Evolutionary conservation across 1,140 invertebrate genomes (phyloP).

Genomic region (Drosophila triauraria): DNA sequence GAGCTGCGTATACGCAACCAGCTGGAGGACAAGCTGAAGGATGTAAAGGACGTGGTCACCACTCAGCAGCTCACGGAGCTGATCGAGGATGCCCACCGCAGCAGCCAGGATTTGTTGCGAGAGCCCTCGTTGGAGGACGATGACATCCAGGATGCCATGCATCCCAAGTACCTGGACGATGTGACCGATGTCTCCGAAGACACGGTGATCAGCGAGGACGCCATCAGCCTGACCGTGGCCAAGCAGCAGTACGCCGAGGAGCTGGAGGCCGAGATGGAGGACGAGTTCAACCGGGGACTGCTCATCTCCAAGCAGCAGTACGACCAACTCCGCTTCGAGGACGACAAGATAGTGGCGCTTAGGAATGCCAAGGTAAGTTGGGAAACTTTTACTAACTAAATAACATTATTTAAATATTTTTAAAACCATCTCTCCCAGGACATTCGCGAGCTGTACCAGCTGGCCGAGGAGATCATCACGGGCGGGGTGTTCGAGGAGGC

Average conservation of each 20-base stretch:
- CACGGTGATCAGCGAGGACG: constrained; percentile 57
- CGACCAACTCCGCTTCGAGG: constrained; percentile 77
- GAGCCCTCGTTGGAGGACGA: constrained; percentile 41
- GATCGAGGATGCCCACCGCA: constrained; percentile 37
- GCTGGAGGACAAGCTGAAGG: constrained; percentile 69
- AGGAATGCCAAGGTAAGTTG: constrained; percentile 70
- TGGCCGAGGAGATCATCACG: constrained; percentile 81
- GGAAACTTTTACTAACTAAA: background rate
- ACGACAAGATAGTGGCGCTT: constrained; percentile 73
- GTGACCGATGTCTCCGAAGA: constrained; percentile 69
- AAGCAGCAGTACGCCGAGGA: constrained; percentile 73
- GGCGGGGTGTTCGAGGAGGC: constrained; percentile 64
- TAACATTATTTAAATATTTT: background rate
- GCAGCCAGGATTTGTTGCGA: constrained; percentile 34
- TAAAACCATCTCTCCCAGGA: constrained; percentile 32
- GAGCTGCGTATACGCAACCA: constrained; percentile 76
- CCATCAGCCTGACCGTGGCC: constrained; percentile 66
- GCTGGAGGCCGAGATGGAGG: constrained; percentile 75
- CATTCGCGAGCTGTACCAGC: constrained; percentile 75
- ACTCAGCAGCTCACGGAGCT: constrained; percentile 36
- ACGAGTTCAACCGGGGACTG: constrained; percentile 72
- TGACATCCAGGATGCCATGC: constrained; percentile 46
- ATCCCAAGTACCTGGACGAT: constrained; percentile 63
- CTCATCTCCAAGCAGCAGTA: constrained; percentile 78
- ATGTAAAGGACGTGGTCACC: constrained; percentile 9